phyloP scores from a whole-genome alignment of 1,140 invertebrate genomes.

The Drosophila varians region DNA sequence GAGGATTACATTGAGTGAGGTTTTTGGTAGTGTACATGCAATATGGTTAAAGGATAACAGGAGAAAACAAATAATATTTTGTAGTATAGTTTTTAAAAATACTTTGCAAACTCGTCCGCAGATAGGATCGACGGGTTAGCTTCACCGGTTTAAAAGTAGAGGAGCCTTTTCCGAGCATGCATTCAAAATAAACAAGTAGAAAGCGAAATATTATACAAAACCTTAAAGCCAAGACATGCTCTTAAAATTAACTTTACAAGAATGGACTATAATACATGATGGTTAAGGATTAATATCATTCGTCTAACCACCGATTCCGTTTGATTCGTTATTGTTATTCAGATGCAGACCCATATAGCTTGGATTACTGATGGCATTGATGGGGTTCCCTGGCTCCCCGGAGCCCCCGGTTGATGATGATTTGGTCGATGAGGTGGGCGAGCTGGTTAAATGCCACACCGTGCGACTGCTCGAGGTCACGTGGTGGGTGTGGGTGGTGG shows the following conservation, averaged over 20 bases:
- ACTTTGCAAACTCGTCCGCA: slow-evolving; percentile 82
- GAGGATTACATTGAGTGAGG: neutral
- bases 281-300: slow-evolving; percentile 37
- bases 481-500: slow-evolving; percentile 41
- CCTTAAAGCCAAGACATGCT: slow-evolving; percentile 20
- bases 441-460: slow-evolving; percentile 79
- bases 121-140: slow-evolving; percentile 75
- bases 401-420: slow-evolving; percentile 62
- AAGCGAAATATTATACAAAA: slow-evolving; percentile 1
- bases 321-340: slow-evolving; percentile 79
- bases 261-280: slow-evolving; percentile 4
- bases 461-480: slow-evolving; percentile 73
- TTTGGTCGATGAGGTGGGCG: slow-evolving; percentile 73
- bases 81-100: slow-evolving; percentile 19
- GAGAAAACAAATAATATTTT: neutral
- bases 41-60: neutral
- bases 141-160: slow-evolving; percentile 68
- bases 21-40: neutral
- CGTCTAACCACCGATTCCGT: slow-evolving; percentile 72
- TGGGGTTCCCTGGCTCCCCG: slow-evolving; percentile 45
- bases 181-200: slow-evolving; percentile 25
- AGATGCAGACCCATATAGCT: slow-evolving; percentile 82
- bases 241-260: slow-evolving; percentile 9
- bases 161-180: slow-evolving; percentile 52
- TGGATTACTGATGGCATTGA: slow-evolving; percentile 83